phyloP scores from a whole-genome alignment of 92 coral and sea anemone species.

The Parazoanthus darwini region DNA sequence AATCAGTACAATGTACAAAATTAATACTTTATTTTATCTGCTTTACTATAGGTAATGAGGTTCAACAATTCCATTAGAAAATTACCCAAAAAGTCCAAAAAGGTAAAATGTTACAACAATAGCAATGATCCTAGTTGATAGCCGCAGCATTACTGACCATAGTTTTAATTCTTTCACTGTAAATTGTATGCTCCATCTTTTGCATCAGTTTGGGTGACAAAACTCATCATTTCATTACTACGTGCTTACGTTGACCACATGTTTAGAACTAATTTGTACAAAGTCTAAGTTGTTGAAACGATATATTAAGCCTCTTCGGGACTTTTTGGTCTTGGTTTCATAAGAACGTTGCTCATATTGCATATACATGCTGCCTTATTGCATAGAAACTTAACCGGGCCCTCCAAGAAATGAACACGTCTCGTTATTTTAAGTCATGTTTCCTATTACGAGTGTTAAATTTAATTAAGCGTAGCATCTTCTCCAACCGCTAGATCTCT shows the following conservation, averaged over 20 bases:
- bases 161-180: background rate
- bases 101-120: conserved; percentile 16
- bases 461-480: too few species aligned
- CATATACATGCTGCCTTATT: too few species aligned
- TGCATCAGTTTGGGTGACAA: background rate
- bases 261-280: background rate
- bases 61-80: conserved; percentile 45
- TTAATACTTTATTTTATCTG: background rate
- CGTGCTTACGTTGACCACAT: background rate
- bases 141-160: background rate
- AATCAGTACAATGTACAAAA: background rate
- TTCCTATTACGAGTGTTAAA: too few species aligned
- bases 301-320: too few species aligned
- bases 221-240: background rate
- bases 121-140: background rate
- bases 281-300: too few species aligned
- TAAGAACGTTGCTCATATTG: too few species aligned
- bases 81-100: conserved; percentile 40
- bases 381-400: too few species aligned
- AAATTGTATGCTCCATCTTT: background rate
- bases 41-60: conserved; percentile 33
- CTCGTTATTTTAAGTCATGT: too few species aligned
- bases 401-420: too few species aligned
- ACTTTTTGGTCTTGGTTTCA: too few species aligned
- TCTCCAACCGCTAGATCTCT: too few species aligned